A percentile compares a stretch with the other conserved stretches of the same genome.
These are phyloP conservation scores for Minunthozetes semirufus DNA, from an alignment of 2,888 invertebrate species.

Conservation along the genomic window DNA sequence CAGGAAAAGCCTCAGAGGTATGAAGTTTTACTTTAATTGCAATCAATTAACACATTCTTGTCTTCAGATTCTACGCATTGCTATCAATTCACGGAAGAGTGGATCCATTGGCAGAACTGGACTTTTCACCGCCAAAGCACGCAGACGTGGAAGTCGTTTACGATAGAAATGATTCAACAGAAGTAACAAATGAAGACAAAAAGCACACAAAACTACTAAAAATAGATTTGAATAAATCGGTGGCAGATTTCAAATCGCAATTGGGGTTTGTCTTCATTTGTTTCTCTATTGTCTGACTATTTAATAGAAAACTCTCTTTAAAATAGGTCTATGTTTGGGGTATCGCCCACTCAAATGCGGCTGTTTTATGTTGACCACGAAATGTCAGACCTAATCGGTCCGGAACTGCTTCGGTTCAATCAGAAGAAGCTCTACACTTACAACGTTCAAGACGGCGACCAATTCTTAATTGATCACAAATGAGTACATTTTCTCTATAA, in stretches of 20 bases:
- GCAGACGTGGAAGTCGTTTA: constrained; percentile 77
- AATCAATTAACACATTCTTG: background rate
- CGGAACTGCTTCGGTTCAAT: constrained; percentile 78
- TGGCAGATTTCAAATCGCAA: constrained; percentile 57
- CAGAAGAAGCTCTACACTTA: constrained; percentile 84
- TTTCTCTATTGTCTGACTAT: background rate
- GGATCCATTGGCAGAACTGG: constrained; percentile 79
- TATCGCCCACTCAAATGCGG: constrained; percentile 75
- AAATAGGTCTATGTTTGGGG: constrained; percentile 66
- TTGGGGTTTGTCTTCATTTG: constrained; percentile 26
- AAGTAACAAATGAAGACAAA: constrained; percentile 47
- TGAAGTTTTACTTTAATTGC: background rate
- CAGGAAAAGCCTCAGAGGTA: constrained; percentile 46
- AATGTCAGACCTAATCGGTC: constrained; percentile 47
- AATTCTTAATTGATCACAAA: constrained; percentile 68
- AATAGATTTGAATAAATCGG: constrained; percentile 65
- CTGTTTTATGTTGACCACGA: constrained; percentile 79
- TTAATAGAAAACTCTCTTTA: background rate
- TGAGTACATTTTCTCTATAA: constrained; percentile 16
- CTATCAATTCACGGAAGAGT: constrained; percentile 77
- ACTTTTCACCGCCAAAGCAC: constrained; percentile 60
- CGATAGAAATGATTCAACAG: constrained; percentile 52
- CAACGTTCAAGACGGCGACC: constrained; percentile 80
- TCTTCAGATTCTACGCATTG: constrained; percentile 68
- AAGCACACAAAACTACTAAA: constrained; percentile 46